phyloP scores from a whole-genome alignment of 2,888 invertebrate genomes.

The Aporophyla nigra region DNA sequence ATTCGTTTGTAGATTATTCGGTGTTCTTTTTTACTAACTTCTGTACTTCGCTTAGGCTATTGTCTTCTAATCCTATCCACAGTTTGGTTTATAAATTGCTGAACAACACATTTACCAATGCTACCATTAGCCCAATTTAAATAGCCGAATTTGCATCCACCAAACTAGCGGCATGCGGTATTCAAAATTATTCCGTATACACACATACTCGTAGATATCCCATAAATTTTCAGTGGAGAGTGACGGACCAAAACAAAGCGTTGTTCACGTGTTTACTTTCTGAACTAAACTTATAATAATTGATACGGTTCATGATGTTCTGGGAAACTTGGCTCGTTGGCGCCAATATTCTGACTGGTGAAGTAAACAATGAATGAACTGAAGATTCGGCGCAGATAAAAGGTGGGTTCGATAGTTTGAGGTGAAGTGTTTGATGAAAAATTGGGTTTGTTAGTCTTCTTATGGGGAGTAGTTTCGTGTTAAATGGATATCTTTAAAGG shows the following conservation, averaged over 20 bases:
- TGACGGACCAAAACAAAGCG: slow-evolving; percentile 63
- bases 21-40: background rate
- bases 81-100: background rate
- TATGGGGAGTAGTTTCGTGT: background rate
- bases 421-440: slow-evolving; percentile 16
- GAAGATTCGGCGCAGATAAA: slow-evolving; percentile 63
- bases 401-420: slow-evolving; percentile 43
- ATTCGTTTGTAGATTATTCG: background rate
- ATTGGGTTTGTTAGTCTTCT: background rate
- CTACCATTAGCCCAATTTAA: slow-evolving; percentile 37
- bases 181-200: slow-evolving; percentile 48
- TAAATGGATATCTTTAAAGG: background rate
- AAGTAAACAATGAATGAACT: slow-evolving; percentile 71
- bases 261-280: slow-evolving; percentile 61
- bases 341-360: slow-evolving; percentile 72
- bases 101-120: slow-evolving; percentile 25
- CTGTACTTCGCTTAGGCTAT: background rate
- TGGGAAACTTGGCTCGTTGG: slow-evolving; percentile 69
- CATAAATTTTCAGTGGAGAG: slow-evolving; percentile 54
- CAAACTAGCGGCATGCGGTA: slow-evolving; percentile 21
- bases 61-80: background rate
- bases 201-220: slow-evolving; percentile 20
- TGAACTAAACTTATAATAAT: slow-evolving; percentile 68
- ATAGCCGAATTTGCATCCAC: slow-evolving; percentile 24
- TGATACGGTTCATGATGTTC: slow-evolving; percentile 68